A percentile compares a stretch with the other conserved stretches of the same genome.
These are phyloP conservation scores for Ceyx cyanopectus DNA, from an alignment of 2,113 vertebrate genomes.

Conservation along the genomic window DNA sequence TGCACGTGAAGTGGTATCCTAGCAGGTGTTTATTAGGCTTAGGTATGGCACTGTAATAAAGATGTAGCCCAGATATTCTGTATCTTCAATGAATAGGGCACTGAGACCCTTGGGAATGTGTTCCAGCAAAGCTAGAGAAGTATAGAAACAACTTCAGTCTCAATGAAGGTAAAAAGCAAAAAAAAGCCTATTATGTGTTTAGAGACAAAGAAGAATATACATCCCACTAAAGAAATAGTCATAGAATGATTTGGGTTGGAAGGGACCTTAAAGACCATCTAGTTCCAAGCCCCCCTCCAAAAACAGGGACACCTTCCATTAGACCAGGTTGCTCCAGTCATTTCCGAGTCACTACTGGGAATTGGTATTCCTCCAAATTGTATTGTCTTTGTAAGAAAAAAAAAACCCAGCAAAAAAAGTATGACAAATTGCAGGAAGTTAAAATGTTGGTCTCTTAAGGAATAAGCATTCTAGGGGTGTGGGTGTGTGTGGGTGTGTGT, in stretches of 20 bases:
- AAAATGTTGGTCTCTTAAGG: not conserved
- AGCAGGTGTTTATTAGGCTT: not conserved
- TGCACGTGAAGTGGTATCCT: rapidly evolving
- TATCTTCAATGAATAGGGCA: not conserved
- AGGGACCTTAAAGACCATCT: not conserved
- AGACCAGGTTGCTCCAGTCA: not conserved
- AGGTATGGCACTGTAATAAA: not conserved
- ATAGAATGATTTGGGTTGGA: not conserved
- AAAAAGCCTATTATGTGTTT: rapidly evolving
- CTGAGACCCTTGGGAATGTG: not conserved
- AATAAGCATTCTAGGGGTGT: not conserved
- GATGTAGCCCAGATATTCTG: too few relatives aligned
- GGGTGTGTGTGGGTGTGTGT: too few relatives aligned
- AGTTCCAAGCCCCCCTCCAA: not conserved
- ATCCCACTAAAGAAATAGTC: not conserved
- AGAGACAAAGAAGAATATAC: not conserved
- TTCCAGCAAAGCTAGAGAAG: not conserved
- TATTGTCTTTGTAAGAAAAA: not conserved
- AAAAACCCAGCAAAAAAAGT: rapidly evolving
- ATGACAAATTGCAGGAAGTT: not conserved
- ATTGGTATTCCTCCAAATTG: not conserved
- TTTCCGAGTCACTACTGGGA: not conserved
- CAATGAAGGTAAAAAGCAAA: not conserved
- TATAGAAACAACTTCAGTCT: not conserved
- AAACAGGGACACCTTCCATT: not conserved